These are phyloP conservation scores for Molossus alvarezi DNA, from an alignment of 2,797 vertebrate species.

Conservation along the genomic window DNA sequence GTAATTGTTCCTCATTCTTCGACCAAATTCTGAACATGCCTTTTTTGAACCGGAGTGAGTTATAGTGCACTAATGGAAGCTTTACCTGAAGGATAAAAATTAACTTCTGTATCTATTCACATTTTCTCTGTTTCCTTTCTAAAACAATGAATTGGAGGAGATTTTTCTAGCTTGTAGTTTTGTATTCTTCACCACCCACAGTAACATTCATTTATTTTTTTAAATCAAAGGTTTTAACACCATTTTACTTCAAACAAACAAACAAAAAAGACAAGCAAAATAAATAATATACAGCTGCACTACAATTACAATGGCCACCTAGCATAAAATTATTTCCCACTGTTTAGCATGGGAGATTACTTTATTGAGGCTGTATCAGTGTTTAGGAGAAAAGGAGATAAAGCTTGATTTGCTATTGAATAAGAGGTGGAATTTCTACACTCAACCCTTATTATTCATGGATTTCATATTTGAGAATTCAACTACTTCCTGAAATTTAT, in stretches of 20 bases:
- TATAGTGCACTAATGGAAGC: background rate
- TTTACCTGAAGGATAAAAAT: constrained; percentile 62
- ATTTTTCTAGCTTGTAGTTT: background rate
- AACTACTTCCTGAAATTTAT: constrained; percentile 61
- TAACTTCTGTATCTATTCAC: background rate
- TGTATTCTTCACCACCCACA: constrained; percentile 40
- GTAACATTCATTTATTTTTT: constrained; percentile 39
- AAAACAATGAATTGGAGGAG: constrained; percentile 11
- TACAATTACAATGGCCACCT: background rate
- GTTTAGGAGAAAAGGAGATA: constrained; percentile 2
- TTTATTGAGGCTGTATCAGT: background rate
- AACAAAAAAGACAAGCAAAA: background rate
- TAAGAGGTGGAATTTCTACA: constrained; percentile 27
- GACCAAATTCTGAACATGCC: constrained; percentile 50
- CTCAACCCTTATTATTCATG: background rate
- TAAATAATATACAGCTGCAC: background rate
- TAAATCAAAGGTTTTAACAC: constrained; percentile 58
- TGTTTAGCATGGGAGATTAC: background rate
- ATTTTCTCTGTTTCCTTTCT: constrained; percentile 28
- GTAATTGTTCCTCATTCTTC: constrained; percentile 5
- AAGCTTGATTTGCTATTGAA: background rate
- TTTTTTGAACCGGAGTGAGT: constrained; percentile 38
- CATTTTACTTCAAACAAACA: constrained; percentile 22
- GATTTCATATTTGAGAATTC: constrained; percentile 41
- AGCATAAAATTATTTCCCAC: constrained; percentile 24